These are phyloP conservation scores for Ellobius talpinus DNA, from an alignment of 2,113 vertebrate species.

Conservation along the genomic window DNA sequence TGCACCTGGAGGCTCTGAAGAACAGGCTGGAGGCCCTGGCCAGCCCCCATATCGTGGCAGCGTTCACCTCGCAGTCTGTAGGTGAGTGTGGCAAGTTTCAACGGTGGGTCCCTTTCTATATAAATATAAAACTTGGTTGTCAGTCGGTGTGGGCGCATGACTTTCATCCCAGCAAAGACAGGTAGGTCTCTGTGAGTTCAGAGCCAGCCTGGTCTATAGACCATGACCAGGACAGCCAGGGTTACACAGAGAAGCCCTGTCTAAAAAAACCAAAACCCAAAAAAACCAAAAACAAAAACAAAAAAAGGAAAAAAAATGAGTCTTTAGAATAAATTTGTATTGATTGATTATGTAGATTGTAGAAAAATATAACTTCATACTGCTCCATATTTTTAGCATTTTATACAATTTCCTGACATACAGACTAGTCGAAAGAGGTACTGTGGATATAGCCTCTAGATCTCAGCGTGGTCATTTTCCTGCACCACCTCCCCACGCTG, in stretches of 20 bases:
- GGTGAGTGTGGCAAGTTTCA: constrained; percentile 85
- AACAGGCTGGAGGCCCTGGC: constrained; percentile 97
- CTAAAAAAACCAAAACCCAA: neutral
- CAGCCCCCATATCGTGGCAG: constrained; percentile 95
- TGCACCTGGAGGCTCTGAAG: constrained; percentile 97
- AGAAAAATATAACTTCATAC: neutral
- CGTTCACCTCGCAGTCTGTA: constrained; percentile 93
- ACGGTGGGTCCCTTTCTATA: neutral
- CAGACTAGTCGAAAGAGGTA: neutral
- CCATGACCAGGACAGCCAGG: neutral
- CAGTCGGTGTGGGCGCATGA: neutral
- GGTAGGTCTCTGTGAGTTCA: neutral
- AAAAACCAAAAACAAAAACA: no score
- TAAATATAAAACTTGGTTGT: neutral
- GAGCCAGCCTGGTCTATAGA: neutral
- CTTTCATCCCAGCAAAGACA: neutral
- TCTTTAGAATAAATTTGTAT: neutral
- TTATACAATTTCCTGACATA: neutral
- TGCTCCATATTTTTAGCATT: neutral
- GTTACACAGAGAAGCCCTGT: neutral
- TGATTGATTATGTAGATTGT: neutral
- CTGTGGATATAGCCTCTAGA: neutral
- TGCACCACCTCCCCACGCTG: neutral
- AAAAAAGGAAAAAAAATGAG: neutral
- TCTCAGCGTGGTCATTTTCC: neutral